These are phyloP conservation scores for Pongo pygmaeus DNA, from an alignment of 2,113 vertebrate species.

Conservation along the genomic window DNA sequence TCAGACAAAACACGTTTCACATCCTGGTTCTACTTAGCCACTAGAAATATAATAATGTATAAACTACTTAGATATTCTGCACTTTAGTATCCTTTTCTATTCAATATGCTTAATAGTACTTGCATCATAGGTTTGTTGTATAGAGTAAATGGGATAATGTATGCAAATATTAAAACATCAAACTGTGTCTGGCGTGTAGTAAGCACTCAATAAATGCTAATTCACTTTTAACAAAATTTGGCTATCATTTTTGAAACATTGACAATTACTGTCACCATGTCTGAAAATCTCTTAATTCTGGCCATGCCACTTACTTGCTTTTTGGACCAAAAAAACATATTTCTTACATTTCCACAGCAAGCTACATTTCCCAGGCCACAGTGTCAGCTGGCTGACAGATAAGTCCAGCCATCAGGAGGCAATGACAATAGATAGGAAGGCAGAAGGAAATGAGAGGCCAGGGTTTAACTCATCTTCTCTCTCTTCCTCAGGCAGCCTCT, in stretches of 20 bases:
- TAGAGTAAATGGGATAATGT: neutral
- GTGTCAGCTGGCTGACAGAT: neutral
- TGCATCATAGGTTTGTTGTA: neutral
- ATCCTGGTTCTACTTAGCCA: neutral
- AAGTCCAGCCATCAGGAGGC: neutral
- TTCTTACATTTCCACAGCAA: neutral
- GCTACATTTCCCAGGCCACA: neutral
- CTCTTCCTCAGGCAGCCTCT: neutral
- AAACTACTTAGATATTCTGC: neutral
- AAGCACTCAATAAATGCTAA: neutral
- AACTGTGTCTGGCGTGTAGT: neutral
- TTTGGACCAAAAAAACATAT: neutral
- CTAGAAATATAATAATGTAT: neutral
- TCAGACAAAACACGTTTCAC: neutral
- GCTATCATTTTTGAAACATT: neutral
- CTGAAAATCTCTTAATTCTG: neutral
- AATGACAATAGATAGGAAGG: neutral
- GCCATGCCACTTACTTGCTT: neutral
- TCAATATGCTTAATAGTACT: neutral
- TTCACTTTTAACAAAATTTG: neutral
- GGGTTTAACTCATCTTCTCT: neutral
- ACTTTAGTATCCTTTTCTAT: neutral
- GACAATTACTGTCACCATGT: neutral
- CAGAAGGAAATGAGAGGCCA: neutral
- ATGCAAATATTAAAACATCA: constrained; percentile 14